phyloP scores from a whole-genome alignment of 92 coral and sea anemone species.

The Blastomussa wellsi region DNA sequence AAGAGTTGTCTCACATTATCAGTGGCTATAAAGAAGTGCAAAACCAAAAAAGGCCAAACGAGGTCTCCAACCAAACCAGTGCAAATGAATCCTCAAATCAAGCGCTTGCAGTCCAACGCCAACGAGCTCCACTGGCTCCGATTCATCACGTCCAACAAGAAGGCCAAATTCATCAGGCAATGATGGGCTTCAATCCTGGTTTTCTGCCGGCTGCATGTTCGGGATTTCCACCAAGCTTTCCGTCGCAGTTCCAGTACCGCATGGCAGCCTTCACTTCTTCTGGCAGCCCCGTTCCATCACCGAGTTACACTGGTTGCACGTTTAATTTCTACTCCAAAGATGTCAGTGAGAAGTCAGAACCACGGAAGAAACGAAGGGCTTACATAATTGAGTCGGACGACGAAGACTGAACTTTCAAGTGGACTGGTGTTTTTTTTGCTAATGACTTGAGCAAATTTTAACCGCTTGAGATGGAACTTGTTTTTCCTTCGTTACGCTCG shows the following conservation, averaged over 20 bases:
- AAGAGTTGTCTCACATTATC: conserved; percentile 56
- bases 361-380: conserved; percentile 51
- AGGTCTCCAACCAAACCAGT: conserved; percentile 28
- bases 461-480: background rate
- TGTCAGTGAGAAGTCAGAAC: conserved; percentile 19
- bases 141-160: conserved; percentile 8
- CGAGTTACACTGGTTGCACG: conserved; percentile 28
- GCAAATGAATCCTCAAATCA: conserved; percentile 24
- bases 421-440: conserved; percentile 16
- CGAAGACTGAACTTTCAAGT: conserved; percentile 42
- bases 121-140: conserved; percentile 29
- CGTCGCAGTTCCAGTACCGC: conserved; percentile 34
- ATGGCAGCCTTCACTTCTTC: conserved; percentile 37
- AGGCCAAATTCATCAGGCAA: background rate
- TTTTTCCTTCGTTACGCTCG: background rate
- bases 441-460: conserved; percentile 3
- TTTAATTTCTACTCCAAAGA: conserved; percentile 49
- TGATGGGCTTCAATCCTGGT: conserved; percentile 34
- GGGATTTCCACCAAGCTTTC: conserved; percentile 40
- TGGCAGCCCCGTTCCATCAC: conserved; percentile 33
- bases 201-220: conserved; percentile 42
- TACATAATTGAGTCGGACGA: conserved; percentile 54
- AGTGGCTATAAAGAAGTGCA: conserved; percentile 45
- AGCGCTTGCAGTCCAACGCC: conserved; percentile 25
- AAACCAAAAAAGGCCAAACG: conserved; percentile 8